phyloP scores from a whole-genome alignment of 2,797 vertebrate species.

The Nannoperca australis region DNA sequence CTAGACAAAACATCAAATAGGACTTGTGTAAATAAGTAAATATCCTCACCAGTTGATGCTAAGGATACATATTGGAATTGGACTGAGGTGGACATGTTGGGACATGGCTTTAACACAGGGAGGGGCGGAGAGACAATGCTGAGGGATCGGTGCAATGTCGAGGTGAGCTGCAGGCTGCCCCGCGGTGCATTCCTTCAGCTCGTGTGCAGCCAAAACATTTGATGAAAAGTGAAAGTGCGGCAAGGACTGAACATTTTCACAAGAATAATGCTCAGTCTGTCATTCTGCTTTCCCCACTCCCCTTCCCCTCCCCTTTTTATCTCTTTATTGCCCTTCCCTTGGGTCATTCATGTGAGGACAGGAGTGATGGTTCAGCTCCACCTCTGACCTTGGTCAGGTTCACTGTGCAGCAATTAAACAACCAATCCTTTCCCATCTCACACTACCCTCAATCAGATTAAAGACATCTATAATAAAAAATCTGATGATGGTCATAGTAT shows the following conservation, averaged over 20 bases:
- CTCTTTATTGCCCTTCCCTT: constrained; percentile 55
- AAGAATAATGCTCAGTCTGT: constrained; percentile 57
- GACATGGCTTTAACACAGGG: constrained; percentile 51
- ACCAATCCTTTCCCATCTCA: constrained; percentile 11
- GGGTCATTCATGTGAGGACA: constrained; percentile 74
- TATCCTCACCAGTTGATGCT: constrained; percentile 30
- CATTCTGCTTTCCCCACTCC: constrained; percentile 33
- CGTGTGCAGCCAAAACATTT: constrained; percentile 71
- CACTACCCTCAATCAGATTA: constrained; percentile 10
- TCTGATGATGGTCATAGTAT: neutral
- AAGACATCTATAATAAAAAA: neutral
- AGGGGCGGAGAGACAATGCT: constrained; percentile 23
- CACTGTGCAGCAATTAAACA: constrained; percentile 39
- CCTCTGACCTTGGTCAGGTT: constrained; percentile 66
- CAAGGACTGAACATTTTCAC: constrained; percentile 64
- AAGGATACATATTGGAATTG: constrained; percentile 34
- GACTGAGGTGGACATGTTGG: constrained; percentile 70
- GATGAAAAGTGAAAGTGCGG: constrained; percentile 78
- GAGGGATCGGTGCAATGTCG: constrained; percentile 44
- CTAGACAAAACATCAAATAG: constrained; percentile 7
- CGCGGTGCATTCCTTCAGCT: constrained; percentile 77
- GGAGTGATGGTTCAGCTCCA: constrained; percentile 46
- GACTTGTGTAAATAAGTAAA: constrained; percentile 3
- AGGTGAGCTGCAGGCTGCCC: constrained; percentile 72
- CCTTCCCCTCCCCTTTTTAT: constrained; percentile 37